Evolutionary conservation across 2,888 invertebrate species (phyloP).

Genomic region (Lasioglossum malachurum): DNA sequence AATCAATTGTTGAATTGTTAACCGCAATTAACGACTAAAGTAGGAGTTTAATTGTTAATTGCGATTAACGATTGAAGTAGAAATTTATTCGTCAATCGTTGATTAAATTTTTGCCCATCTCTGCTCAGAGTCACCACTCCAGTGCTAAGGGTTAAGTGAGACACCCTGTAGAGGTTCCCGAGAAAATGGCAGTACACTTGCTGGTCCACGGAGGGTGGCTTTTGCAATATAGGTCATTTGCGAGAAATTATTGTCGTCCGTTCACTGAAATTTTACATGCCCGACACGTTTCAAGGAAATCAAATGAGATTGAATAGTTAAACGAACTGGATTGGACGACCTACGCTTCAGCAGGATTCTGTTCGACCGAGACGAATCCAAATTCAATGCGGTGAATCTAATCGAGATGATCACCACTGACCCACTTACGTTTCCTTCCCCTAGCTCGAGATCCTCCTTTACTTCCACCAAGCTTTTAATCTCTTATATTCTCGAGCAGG

Average conservation of each 20-base stretch:
- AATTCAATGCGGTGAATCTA: constrained; percentile 73
- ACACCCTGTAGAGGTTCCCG: neutral
- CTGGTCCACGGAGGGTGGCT: constrained; percentile 6
- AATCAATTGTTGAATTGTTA: too few relatives aligned
- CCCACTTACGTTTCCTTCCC: constrained; percentile 61
- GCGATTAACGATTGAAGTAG: too few relatives aligned
- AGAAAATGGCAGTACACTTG: constrained; percentile 34
- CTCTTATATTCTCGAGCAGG: constrained; percentile 6
- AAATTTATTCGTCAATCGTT: too few relatives aligned
- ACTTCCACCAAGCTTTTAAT: constrained; percentile 19
- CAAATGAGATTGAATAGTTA: constrained; percentile 61
- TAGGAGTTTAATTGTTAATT: too few relatives aligned
- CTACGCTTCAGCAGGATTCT: constrained; percentile 56
- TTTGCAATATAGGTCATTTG: constrained; percentile 25
- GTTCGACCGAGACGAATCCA: constrained; percentile 62
- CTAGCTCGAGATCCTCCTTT: neutral
- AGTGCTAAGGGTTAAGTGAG: neutral
- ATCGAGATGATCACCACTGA: constrained; percentile 74
- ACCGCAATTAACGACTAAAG: too few relatives aligned
- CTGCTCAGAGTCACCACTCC: too few relatives aligned
- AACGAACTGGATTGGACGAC: constrained; percentile 36
- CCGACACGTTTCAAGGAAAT: constrained; percentile 62
- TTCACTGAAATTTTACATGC: constrained; percentile 48
- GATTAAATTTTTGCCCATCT: too few relatives aligned
- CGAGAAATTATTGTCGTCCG: constrained; percentile 49